Base-by-base conservation (phyloP, 2,797 vertebrate genomes). In the Onychomys leucogaster region DNA sequence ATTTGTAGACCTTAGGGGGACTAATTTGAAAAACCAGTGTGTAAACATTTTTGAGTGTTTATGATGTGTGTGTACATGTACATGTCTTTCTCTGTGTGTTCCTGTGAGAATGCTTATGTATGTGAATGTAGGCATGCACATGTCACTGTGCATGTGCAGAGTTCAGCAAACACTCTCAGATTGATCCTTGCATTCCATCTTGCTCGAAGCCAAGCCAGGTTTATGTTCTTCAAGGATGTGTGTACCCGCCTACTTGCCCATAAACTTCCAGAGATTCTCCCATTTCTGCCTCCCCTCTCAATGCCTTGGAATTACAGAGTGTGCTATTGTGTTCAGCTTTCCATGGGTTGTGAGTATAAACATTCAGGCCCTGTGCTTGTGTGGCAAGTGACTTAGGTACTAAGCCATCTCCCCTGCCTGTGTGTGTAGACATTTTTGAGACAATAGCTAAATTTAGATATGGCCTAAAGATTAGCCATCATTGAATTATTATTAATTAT, bases 401-500 rank as follows among this genome's bases (percentile, higher is more conserved):
- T 71, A 23, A 29, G 13, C 5, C 23, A 55, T 29, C 46, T 52
- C 65, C 46, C 7, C 34, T 55, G 34, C 12, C 63, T 37, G 12
- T n/a, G 34, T 10, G 23, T 67, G 61, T 8, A 83, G 69, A 86
- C 17, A 88, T 57, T 90, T 94, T 76, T 85, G 59, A 93, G 41
- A 85, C 1, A 85, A 82, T 0, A 12, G 6, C 25, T 13, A 43
- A 91, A 96, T 95, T 87, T 82, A 82, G 88, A 67, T 29, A 59
- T 71, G 41, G 4, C 5, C 3, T 63, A 19, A 78, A 59, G 41
- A 43, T 69, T 65, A 94, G 55, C 65, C 4, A 19, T 49, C 84
- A 76, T 55, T 85, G 59, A 91, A 37, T 55, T 83, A 90, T 9
- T 95, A 27, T 57, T 91, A 80, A 82, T 83, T 89, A 80, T 94